phyloP scores from a whole-genome alignment of 2,797 vertebrate genomes.

The Helarctos malayanus region DNA sequence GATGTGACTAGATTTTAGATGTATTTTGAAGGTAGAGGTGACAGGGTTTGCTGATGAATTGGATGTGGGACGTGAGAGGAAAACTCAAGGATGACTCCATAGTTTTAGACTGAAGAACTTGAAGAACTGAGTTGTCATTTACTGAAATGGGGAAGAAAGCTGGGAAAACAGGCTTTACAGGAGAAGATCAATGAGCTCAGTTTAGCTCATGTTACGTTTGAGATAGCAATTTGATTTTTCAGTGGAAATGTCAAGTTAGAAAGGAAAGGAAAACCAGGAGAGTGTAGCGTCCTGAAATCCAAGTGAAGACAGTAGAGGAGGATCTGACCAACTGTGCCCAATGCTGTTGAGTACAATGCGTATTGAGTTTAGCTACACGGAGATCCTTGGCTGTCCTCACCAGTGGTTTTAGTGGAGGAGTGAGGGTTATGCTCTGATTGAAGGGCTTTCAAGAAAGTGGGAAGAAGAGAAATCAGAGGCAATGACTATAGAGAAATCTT shows the following conservation, averaged over 20 bases:
- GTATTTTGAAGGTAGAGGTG: neutral
- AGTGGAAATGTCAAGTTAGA: slow-evolving; percentile 31
- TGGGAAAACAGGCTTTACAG: neutral
- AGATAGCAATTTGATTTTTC: slow-evolving; percentile 29
- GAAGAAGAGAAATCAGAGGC: slow-evolving; percentile 9
- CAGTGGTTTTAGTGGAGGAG: neutral
- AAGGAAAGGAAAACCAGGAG: neutral
- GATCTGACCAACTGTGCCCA: neutral
- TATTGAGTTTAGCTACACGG: neutral
- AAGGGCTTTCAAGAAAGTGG: slow-evolving; percentile 26
- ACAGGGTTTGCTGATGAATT: neutral
- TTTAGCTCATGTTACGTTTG: neutral
- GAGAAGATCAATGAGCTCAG: neutral
- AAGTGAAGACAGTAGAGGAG: neutral
- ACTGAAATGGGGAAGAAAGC: neutral
- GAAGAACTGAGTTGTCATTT: neutral
- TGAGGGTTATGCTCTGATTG: neutral
- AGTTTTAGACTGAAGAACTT: neutral
- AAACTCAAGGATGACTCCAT: neutral
- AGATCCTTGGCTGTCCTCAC: neutral
- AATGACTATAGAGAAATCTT: neutral
- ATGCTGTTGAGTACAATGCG: neutral
- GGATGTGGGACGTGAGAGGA: neutral
- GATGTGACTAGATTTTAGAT: neutral
- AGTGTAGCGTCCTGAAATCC: neutral